phyloP scores from a whole-genome alignment of 2,888 invertebrate genomes.

The Xestia c-nigrum region DNA sequence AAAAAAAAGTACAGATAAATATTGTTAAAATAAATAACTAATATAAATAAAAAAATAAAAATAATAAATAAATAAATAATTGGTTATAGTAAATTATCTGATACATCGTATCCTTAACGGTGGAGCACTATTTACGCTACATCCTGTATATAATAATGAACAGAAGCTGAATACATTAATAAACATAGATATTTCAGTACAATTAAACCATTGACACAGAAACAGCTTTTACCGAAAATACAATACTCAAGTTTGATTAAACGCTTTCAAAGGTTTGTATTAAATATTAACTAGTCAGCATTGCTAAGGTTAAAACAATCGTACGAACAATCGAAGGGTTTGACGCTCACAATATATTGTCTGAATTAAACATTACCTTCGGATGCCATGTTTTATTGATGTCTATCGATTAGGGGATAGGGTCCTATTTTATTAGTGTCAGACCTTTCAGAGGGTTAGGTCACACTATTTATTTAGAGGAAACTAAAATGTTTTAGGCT shows the following conservation, averaged over 20 bases:
- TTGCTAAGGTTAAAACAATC: constrained; percentile 43
- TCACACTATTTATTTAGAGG: not conserved
- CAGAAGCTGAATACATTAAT: not conserved
- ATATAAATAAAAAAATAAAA: too few relatives aligned
- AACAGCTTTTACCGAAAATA: constrained; percentile 11
- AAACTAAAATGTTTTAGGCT: not conserved
- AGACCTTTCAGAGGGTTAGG: not conserved
- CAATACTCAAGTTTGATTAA: constrained; percentile 43
- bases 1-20: too few relatives aligned
- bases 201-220: constrained; percentile 3
- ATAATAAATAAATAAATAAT: too few relatives aligned
- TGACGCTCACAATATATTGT: constrained; percentile 30
- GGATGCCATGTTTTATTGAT: constrained; percentile 43
- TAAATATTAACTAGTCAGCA: constrained; percentile 39
- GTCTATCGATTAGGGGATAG: constrained; percentile 34
- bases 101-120: too few relatives aligned
- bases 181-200: not conserved
- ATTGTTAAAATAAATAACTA: too few relatives aligned
- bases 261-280: constrained; percentile 27
- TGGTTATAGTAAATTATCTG: too few relatives aligned
- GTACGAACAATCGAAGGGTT: constrained; percentile 23
- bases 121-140: too few relatives aligned
- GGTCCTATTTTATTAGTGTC: constrained; percentile 19
- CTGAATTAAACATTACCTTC: constrained; percentile 52
- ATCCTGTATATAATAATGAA: too few relatives aligned